phyloP scores from a whole-genome alignment of 2,797 vertebrate species.

The Gymnodraco acuticeps region DNA sequence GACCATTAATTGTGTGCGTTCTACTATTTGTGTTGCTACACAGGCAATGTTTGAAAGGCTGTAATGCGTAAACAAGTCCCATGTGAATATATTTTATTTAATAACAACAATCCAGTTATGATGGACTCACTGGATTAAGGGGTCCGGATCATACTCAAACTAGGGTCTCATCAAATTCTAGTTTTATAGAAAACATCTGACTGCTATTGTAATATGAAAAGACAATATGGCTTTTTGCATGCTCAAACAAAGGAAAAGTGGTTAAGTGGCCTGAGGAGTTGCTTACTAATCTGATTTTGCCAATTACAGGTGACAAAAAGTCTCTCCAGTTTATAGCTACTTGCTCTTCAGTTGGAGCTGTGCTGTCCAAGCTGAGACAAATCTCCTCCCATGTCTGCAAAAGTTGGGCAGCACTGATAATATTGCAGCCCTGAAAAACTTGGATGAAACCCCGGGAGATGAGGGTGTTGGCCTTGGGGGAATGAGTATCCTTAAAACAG shows the following conservation, averaged over 20 bases:
- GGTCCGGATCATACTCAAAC: neutral
- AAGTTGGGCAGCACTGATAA: slow-evolving; percentile 91
- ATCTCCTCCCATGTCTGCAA: slow-evolving; percentile 88
- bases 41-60: neutral
- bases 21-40: neutral
- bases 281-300: neutral
- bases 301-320: slow-evolving; percentile 87
- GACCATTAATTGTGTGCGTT: neutral
- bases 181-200: neutral
- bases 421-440: slow-evolving; percentile 88
- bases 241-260: neutral
- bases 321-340: slow-evolving; percentile 89
- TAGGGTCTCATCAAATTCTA: neutral
- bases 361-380: slow-evolving; percentile 91
- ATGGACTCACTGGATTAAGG: neutral
- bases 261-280: neutral
- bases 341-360: slow-evolving; percentile 89
- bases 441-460: slow-evolving; percentile 87
- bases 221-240: neutral
- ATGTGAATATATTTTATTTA: neutral
- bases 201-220: neutral
- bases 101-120: neutral
- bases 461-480: slow-evolving; percentile 69
- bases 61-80: neutral
- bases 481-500: slow-evolving; percentile 63